Conservation (phyloP, 2,113 vertebrate genomes). For the Prunella himalayana region DNA sequence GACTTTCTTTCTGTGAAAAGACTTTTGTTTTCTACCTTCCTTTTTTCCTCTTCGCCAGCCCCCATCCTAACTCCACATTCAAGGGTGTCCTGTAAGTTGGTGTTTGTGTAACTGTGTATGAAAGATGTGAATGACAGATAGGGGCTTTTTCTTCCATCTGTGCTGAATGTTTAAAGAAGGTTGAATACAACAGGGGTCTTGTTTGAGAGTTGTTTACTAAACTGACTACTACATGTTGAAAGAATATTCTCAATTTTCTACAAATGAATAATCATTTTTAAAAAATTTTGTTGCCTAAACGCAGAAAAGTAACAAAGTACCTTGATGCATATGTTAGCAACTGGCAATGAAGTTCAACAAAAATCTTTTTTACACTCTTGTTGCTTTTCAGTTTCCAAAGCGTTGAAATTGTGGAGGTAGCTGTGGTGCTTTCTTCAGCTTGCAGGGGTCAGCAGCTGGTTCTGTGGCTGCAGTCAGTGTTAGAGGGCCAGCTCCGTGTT, state of each 20-base stretch:
- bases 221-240: neutral
- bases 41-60: neutral
- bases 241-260: neutral
- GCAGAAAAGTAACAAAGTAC: neutral
- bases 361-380: neutral
- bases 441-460: neutral
- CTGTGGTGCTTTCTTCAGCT: neutral
- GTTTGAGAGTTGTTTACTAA: neutral
- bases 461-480: neutral
- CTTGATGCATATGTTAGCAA: neutral
- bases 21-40: neutral
- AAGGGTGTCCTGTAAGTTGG: neutral
- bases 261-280: neutral
- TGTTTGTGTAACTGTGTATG: neutral
- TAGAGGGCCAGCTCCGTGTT: neutral
- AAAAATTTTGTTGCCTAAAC: neutral
- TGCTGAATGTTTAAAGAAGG: neutral
- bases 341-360: neutral
- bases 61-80: neutral
- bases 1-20: neutral
- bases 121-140: neutral
- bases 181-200: neutral
- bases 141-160: rapidly evolving
- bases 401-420: neutral
- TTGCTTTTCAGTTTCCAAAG: neutral